Evolutionary conservation across 2,888 invertebrate genomes (phyloP).

Genomic region (Hemistola chrysoprasaria): DNA sequence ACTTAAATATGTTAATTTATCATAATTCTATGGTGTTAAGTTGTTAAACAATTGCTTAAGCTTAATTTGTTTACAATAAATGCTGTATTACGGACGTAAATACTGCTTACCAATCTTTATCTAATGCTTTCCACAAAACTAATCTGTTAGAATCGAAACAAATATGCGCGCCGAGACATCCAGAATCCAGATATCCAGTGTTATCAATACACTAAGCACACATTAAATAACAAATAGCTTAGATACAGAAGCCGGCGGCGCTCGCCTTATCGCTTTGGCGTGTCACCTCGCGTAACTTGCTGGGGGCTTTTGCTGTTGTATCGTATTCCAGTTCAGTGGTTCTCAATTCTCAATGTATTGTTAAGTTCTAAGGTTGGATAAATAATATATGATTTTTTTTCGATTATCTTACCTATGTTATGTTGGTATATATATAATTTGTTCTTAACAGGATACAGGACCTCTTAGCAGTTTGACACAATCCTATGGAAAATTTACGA

Average conservation of each 20-base stretch:
- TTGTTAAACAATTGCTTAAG: too few species aligned
- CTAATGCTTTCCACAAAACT: too few species aligned
- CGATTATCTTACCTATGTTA: too few species aligned
- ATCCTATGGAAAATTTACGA: too few species aligned
- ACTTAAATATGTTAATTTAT: neutral
- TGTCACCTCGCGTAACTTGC: slow-evolving; percentile 24
- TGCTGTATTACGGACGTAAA: too few species aligned
- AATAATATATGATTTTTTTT: too few species aligned
- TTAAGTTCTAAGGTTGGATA: slow-evolving; percentile 5
- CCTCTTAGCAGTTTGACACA: too few species aligned
- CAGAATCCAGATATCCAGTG: neutral
- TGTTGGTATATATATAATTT: too few species aligned
- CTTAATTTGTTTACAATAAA: too few species aligned
- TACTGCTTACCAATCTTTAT: too few species aligned
- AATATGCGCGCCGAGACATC: neutral
- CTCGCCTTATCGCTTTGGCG: slow-evolving; percentile 41
- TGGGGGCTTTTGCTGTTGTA: slow-evolving; percentile 22
- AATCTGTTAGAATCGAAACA: too few species aligned
- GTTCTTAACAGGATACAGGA: too few species aligned
- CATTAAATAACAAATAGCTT: slow-evolving; percentile 60
- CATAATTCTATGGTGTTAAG: neutral
- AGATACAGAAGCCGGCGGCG: slow-evolving; percentile 34
- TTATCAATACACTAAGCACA: slow-evolving; percentile 26
- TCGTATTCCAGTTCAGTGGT: slow-evolving; percentile 24
- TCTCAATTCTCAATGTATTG: slow-evolving; percentile 4